A percentile compares a stretch with the other conserved stretches of the same genome.
These are phyloP conservation scores for Drosophila tsacasi DNA, from an alignment of 1,140 invertebrate genomes.

Conservation along the genomic window DNA sequence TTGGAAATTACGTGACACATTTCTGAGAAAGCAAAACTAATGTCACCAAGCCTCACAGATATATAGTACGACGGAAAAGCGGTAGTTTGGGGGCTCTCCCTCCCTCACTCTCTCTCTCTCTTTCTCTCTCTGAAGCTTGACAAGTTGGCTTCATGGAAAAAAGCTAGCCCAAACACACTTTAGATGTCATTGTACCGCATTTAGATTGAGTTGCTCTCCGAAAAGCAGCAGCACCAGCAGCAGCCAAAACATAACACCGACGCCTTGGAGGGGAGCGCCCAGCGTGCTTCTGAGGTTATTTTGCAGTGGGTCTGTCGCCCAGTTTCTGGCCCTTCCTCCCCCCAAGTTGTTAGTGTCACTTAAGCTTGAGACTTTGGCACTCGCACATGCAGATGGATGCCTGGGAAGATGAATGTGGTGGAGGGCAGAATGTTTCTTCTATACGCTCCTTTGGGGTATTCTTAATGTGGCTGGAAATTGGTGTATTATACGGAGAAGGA, in stretches of 20 bases:
- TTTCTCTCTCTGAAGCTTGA: slow-evolving; percentile 18
- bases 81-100: slow-evolving; percentile 16
- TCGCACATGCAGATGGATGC: slow-evolving; percentile 66
- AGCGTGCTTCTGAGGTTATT: slow-evolving; percentile 28
- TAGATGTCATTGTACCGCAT: slow-evolving; percentile 83
- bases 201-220: slow-evolving; percentile 79
- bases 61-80: slow-evolving; percentile 5
- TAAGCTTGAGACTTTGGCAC: slow-evolving; percentile 77
- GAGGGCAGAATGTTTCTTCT: slow-evolving; percentile 15
- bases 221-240: slow-evolving; percentile 12
- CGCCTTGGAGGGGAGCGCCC: slow-evolving; percentile 4
- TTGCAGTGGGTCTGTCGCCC: slow-evolving; percentile 18
- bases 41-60: slow-evolving; percentile 57
- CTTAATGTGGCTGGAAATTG: slow-evolving; percentile 39
- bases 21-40: slow-evolving; percentile 82
- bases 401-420: slow-evolving; percentile 26
- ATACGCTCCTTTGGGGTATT: slow-evolving; percentile 33
- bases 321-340: slow-evolving; percentile 5
- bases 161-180: slow-evolving; percentile 76
- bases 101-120: background rate
- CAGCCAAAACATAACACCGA: slow-evolving; percentile 74
- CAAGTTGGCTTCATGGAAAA: slow-evolving; percentile 57
- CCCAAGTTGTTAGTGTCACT: slow-evolving; percentile 76
- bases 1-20: slow-evolving; percentile 80
- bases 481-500: slow-evolving; percentile 25